A percentile compares a stretch with the other conserved stretches of the same genome.
Conservation (phyloP, 2,888 invertebrate species). For the Leptinotarsa peninsularis region DNA sequence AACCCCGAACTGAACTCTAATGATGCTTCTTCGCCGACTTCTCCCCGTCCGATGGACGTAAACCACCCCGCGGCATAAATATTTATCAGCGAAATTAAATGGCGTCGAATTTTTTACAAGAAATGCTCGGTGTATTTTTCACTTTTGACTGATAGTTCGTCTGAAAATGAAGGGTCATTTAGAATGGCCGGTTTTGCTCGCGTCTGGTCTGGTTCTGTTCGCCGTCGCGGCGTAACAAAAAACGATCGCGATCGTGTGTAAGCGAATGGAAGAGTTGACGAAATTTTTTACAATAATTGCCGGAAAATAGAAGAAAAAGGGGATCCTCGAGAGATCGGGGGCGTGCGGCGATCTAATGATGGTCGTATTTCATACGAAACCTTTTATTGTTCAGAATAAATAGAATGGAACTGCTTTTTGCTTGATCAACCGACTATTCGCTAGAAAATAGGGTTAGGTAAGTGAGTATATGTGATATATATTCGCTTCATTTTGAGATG, state of each 20-base stretch:
- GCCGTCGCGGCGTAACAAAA: neutral
- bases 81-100: slow-evolving; percentile 26
- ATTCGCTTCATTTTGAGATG: too few relatives aligned
- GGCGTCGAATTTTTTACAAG: slow-evolving; percentile 20
- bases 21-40: neutral
- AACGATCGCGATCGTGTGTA: slow-evolving; percentile 14
- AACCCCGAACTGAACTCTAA: neutral
- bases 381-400: slow-evolving; percentile 15
- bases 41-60: neutral
- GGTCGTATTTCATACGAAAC: slow-evolving; percentile 16
- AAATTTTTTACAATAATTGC: slow-evolving; percentile 17
- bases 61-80: slow-evolving; percentile 13
- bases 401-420: neutral
- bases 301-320: slow-evolving; percentile 7
- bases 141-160: slow-evolving; percentile 26
- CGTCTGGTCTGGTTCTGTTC: neutral
- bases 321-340: neutral
- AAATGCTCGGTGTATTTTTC: slow-evolving; percentile 19
- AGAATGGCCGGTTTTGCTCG: slow-evolving; percentile 11
- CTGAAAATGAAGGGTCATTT: slow-evolving; percentile 27
- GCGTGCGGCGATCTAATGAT: slow-evolving; percentile 8
- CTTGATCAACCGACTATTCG: slow-evolving; percentile 6
- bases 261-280: slow-evolving; percentile 19
- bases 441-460: neutral
- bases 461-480: neutral